These are phyloP conservation scores for Halcyon senegalensis DNA, from an alignment of 2,113 vertebrate species.

Conservation along the genomic window DNA sequence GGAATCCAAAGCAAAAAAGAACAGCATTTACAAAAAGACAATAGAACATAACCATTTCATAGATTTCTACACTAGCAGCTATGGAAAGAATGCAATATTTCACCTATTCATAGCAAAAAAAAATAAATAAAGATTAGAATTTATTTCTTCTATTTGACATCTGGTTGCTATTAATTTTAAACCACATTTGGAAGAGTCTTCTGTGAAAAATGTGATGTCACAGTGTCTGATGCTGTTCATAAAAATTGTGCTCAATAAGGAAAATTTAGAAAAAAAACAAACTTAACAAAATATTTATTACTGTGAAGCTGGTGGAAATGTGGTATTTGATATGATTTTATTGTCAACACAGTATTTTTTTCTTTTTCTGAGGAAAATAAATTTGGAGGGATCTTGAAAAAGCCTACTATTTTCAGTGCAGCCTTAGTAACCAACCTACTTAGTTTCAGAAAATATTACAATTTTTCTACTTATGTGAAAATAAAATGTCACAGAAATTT, in stretches of 20 bases:
- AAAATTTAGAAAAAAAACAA: neutral
- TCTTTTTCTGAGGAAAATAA: no score
- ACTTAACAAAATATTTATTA: neutral
- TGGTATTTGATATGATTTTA: neutral
- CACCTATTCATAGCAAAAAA: neutral
- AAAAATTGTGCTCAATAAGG: neutral
- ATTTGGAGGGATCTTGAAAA: neutral
- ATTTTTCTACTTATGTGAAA: constrained; percentile 39
- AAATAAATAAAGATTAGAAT: neutral
- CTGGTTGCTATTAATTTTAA: neutral
- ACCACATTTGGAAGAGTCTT: neutral
- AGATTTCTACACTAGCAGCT: neutral
- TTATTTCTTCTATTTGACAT: neutral
- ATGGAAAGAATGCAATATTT: neutral
- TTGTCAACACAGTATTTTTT: neutral
- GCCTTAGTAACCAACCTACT: neutral
- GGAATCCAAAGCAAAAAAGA: neutral
- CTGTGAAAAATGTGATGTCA: neutral
- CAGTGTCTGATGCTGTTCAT: neutral
- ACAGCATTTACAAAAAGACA: neutral
- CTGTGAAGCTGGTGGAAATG: neutral
- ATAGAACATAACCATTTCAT: neutral
- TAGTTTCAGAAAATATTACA: constrained; percentile 1
- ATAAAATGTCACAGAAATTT: constrained; percentile 20
- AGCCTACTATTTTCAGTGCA: neutral